phyloP scores from a whole-genome alignment of 2,797 vertebrate species.

The Falco concolor region DNA sequence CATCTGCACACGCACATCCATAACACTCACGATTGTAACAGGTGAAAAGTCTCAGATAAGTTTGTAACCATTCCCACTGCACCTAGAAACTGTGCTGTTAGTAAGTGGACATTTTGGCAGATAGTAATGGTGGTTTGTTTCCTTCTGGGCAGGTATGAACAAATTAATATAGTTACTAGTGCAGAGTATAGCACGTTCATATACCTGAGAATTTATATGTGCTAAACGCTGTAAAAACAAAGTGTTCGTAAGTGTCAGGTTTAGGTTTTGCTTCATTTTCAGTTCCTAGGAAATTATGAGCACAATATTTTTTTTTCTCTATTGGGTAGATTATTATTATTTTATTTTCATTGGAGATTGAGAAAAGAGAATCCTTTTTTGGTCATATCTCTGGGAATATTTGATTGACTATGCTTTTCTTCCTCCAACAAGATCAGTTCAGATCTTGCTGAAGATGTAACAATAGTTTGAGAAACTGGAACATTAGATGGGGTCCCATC shows the following conservation, averaged over 20 bases:
- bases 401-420: neutral
- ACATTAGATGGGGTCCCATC: neutral
- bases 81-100: neutral
- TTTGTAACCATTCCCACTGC: neutral
- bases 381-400: neutral
- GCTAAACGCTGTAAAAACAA: neutral
- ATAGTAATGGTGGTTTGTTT: neutral
- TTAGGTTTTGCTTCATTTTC: neutral
- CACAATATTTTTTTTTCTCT: neutral
- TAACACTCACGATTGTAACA: neutral
- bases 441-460: slow-evolving; percentile 70
- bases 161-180: neutral
- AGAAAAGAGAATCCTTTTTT: neutral
- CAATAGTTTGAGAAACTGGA: slow-evolving; percentile 22
- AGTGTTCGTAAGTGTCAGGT: neutral
- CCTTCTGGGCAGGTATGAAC: neutral
- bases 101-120: neutral
- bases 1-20: neutral
- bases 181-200: neutral
- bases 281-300: neutral
- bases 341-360: neutral
- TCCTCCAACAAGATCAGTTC: slow-evolving; percentile 68
- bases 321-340: neutral
- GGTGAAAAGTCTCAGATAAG: neutral
- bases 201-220: neutral